A percentile compares a stretch with the other conserved stretches of the same genome.
Evolutionary conservation across 2,888 invertebrate species (phyloP).

Genomic region (Acleris literana): DNA sequence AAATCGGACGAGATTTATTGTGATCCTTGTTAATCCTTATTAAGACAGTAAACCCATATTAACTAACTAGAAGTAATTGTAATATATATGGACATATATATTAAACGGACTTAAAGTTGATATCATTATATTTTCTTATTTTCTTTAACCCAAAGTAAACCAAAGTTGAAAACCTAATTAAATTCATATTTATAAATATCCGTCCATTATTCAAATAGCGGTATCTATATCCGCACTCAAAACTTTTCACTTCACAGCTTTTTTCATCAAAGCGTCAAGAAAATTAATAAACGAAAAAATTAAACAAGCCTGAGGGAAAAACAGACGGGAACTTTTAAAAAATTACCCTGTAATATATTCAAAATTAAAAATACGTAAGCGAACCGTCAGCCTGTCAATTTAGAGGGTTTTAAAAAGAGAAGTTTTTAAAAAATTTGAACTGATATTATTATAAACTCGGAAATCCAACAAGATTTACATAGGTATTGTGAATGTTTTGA

Average conservation of each 20-base stretch:
- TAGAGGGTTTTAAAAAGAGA: conserved; percentile 25
- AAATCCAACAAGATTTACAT: not conserved
- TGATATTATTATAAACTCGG: conserved; percentile 14
- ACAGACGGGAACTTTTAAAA: conserved; percentile 67
- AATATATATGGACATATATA: too few species aligned
- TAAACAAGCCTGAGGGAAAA: conserved; percentile 51
- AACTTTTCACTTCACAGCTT: conserved; percentile 59
- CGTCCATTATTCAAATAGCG: conserved; percentile 52
- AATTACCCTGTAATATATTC: conserved; percentile 62
- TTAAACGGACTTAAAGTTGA: too few species aligned
- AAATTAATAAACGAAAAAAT: conserved; percentile 58
- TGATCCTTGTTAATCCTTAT: too few species aligned
- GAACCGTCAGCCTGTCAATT: conserved; percentile 50
- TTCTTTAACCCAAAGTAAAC: not conserved
- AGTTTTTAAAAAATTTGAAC: conserved; percentile 12
- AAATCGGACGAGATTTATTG: too few species aligned
- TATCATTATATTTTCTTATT: too few species aligned
- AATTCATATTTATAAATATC: conserved; percentile 42
- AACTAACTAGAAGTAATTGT: too few species aligned
- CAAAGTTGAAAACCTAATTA: conserved; percentile 22
- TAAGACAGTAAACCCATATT: too few species aligned
- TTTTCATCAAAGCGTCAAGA: conserved; percentile 55
- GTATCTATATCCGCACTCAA: conserved; percentile 45
- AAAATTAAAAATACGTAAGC: conserved; percentile 52
- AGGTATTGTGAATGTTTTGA: not conserved